These are phyloP conservation scores for Melinaea menophilus DNA, from an alignment of 2,888 invertebrate genomes.

Conservation along the genomic window DNA sequence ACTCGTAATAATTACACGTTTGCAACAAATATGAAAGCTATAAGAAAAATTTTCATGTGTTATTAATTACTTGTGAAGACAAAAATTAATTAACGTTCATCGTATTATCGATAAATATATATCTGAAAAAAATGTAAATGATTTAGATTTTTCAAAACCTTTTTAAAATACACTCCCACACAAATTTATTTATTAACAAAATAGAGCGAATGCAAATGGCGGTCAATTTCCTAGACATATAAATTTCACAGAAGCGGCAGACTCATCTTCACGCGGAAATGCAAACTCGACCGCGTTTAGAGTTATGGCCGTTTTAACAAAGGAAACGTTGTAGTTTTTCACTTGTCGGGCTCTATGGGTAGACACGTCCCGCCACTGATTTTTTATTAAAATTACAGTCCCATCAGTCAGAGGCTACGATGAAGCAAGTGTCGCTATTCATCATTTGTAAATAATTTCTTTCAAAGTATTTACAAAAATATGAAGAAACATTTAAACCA, in stretches of 20 bases:
- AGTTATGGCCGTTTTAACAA: constrained; percentile 66
- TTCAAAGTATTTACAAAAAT: no score
- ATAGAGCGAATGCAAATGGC: constrained; percentile 32
- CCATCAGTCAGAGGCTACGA: neutral
- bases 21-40: no score
- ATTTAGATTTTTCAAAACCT: neutral
- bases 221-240: constrained; percentile 70
- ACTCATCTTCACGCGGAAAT: constrained; percentile 63
- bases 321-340: constrained; percentile 72
- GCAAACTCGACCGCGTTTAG: constrained; percentile 54
- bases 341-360: constrained; percentile 44
- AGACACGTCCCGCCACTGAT: constrained; percentile 26
- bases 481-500: no score
- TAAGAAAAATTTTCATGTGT: no score
- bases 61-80: no score
- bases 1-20: no score
- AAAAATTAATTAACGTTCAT: no score
- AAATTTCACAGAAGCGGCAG: constrained; percentile 63
- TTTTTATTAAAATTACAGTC: constrained; percentile 7
- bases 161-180: constrained; percentile 26
- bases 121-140: neutral
- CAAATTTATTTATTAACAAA: constrained; percentile 41
- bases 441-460: no score
- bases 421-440: no score
- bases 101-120: neutral